Evolutionary conservation across 2,888 invertebrate species (phyloP).

Genomic region (Brenthis daphne): DNA sequence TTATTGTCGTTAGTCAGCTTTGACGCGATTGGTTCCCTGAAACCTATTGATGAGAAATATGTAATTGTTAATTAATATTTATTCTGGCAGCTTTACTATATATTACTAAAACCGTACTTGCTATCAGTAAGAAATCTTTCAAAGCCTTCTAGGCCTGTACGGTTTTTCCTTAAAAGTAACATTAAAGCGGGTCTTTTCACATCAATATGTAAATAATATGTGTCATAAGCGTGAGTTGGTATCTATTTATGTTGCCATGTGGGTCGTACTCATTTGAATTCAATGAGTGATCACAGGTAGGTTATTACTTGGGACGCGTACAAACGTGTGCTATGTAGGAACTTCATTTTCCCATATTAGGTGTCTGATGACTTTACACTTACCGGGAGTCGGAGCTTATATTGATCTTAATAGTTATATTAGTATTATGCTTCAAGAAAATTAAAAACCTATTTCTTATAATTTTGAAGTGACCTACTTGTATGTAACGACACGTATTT

Average conservation of each 20-base stretch:
- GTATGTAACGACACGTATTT: too few relatives aligned
- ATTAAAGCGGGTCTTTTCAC: slow-evolving; percentile 32
- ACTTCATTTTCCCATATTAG: slow-evolving; percentile 46
- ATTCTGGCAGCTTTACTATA: too few relatives aligned
- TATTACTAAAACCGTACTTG: neutral
- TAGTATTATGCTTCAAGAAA: neutral
- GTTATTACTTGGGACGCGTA: slow-evolving; percentile 47
- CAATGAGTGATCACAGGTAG: slow-evolving; percentile 48
- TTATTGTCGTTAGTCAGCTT: slow-evolving; percentile 79
- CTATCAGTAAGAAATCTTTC: neutral
- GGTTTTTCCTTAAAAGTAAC: slow-evolving; percentile 25
- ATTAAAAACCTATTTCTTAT: neutral
- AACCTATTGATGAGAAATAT: slow-evolving; percentile 25
- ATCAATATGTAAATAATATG: slow-evolving; percentile 43
- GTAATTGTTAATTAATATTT: slow-evolving; percentile 20
- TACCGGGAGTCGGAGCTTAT: slow-evolving; percentile 28
- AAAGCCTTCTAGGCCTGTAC: neutral
- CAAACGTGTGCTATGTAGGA: slow-evolving; percentile 44
- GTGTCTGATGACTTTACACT: slow-evolving; percentile 39
- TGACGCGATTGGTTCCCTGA: slow-evolving; percentile 42
- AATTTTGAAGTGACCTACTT: neutral
- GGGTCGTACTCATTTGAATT: slow-evolving; percentile 48
- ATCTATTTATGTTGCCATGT: slow-evolving; percentile 45
- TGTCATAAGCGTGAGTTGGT: slow-evolving; percentile 45
- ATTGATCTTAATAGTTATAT: neutral